Conservation (phyloP, 2,888 invertebrate genomes). For the Leptura quadrifasciata region DNA sequence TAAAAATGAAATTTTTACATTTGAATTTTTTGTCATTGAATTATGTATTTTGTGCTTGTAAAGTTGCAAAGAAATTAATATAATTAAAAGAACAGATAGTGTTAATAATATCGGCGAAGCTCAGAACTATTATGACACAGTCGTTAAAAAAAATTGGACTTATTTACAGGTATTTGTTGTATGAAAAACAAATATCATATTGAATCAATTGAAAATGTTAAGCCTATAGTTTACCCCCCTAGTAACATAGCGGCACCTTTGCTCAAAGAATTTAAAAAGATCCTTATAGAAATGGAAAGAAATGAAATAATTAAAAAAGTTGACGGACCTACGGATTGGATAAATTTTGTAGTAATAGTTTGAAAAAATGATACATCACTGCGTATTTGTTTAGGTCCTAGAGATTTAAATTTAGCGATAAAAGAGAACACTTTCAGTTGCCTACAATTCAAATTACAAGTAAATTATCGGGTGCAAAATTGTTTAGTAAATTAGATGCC, state of each 20-base stretch:
- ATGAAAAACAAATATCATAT: constrained; percentile 37
- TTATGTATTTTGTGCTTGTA: constrained; percentile 32
- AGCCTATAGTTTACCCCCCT: constrained; percentile 10
- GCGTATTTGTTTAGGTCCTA: constrained; percentile 52
- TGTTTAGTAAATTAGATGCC: constrained; percentile 25
- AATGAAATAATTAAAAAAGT: constrained; percentile 39
- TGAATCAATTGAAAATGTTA: constrained; percentile 18
- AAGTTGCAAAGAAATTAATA: constrained; percentile 25
- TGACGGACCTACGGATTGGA: constrained; percentile 39
- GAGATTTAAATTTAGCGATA: constrained; percentile 55
- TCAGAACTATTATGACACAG: constrained; percentile 7
- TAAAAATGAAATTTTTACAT: constrained; percentile 10
- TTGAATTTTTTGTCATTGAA: constrained; percentile 40
- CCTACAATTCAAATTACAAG: constrained; percentile 51
- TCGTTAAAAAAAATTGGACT: constrained; percentile 26
- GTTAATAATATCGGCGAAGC: background rate
- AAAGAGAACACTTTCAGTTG: constrained; percentile 52
- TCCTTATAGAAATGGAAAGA: background rate
- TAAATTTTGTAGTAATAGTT: constrained; percentile 43
- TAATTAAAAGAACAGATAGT: constrained; percentile 29
- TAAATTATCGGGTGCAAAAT: constrained; percentile 16
- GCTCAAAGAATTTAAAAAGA: constrained; percentile 24
- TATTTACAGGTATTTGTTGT: constrained; percentile 39
- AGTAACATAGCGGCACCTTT: constrained; percentile 14
- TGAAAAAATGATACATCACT: constrained; percentile 36